Percentiles rank a stretch among this genome's conserved stretches.
Conservation (phyloP, 2,888 invertebrate species). For the Drosophila monieri region DNA sequence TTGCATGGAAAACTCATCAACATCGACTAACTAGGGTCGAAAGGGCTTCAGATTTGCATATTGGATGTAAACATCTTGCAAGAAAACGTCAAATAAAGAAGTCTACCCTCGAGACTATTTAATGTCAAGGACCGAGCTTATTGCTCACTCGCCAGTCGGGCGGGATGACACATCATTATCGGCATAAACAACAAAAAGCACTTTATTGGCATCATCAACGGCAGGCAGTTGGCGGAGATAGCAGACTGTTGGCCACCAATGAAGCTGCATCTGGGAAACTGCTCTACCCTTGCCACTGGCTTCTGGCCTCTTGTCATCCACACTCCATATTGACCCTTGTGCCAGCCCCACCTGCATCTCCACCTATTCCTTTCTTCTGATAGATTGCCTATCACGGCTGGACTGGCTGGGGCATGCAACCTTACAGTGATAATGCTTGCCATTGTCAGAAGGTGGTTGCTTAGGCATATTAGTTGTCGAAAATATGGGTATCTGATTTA, state of each 20-base stretch:
- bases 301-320: not conserved
- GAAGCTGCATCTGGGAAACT: slow-evolving; percentile 46
- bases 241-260: slow-evolving; percentile 31
- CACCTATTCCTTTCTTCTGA: slow-evolving; percentile 34
- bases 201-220: slow-evolving; percentile 72
- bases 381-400: slow-evolving; percentile 39
- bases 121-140: slow-evolving; percentile 6
- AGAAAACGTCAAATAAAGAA: slow-evolving; percentile 58
- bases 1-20: slow-evolving; percentile 65
- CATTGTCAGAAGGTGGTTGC: slow-evolving; percentile 29
- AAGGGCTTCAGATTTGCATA: slow-evolving; percentile 25
- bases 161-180: slow-evolving; percentile 67
- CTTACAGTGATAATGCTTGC: slow-evolving; percentile 65
- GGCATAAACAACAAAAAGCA: slow-evolving; percentile 72
- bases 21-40: slow-evolving; percentile 36
- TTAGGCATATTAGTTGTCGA: not conserved
- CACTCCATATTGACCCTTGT: slow-evolving; percentile 17
- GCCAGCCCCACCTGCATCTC: slow-evolving; percentile 35
- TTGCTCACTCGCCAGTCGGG: slow-evolving; percentile 20
- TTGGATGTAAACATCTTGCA: slow-evolving; percentile 30
- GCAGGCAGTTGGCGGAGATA: slow-evolving; percentile 33
- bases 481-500: slow-evolving; percentile 11
- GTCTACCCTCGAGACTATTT: slow-evolving; percentile 4
- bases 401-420: slow-evolving; percentile 46
- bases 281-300: slow-evolving; percentile 8